Evolutionary conservation across 2,888 invertebrate species (phyloP).

Genomic region (Malthinus seriepunctatus): DNA sequence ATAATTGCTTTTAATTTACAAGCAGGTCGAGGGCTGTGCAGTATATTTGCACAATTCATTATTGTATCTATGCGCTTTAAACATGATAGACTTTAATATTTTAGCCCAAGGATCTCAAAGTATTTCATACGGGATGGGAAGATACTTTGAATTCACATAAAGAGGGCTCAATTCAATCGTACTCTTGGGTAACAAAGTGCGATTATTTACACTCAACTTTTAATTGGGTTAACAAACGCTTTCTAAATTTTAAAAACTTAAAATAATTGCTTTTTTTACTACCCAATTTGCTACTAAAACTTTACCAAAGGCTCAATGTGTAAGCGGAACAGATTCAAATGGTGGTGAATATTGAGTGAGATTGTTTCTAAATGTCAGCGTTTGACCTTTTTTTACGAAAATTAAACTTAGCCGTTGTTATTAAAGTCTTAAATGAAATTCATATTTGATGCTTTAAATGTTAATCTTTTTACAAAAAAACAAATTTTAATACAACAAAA

Average conservation of each 20-base stretch:
- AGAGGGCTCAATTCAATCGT: constrained; percentile 27
- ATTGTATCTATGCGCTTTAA: constrained; percentile 30
- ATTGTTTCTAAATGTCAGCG: constrained; percentile 36
- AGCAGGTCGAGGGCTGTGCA: constrained; percentile 44
- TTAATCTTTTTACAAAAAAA: constrained; percentile 17
- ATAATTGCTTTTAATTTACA: constrained; percentile 57
- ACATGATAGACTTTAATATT: constrained; percentile 25
- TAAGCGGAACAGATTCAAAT: constrained; percentile 20
- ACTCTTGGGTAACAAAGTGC: constrained; percentile 34
- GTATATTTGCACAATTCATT: constrained; percentile 37
- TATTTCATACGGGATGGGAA: constrained; percentile 24
- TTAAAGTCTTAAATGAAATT: constrained; percentile 32
- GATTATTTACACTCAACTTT: constrained; percentile 40
- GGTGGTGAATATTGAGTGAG: constrained; percentile 28
- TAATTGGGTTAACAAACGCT: constrained; percentile 40
- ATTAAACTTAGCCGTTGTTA: constrained; percentile 31
- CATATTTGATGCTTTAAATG: constrained; percentile 26
- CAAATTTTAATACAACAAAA: background rate
- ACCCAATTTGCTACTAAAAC: constrained; percentile 15
- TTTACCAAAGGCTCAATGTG: constrained; percentile 24
- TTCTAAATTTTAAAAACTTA: constrained; percentile 36
- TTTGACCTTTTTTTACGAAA: constrained; percentile 38
- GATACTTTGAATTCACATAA: constrained; percentile 15
- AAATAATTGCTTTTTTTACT: constrained; percentile 25
- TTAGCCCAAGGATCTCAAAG: constrained; percentile 10